Percentiles rank a stretch among this genome's conserved stretches.
These are phyloP conservation scores for Lithodes maja DNA, from an alignment of 2,888 invertebrate species.

Conservation along the genomic window DNA sequence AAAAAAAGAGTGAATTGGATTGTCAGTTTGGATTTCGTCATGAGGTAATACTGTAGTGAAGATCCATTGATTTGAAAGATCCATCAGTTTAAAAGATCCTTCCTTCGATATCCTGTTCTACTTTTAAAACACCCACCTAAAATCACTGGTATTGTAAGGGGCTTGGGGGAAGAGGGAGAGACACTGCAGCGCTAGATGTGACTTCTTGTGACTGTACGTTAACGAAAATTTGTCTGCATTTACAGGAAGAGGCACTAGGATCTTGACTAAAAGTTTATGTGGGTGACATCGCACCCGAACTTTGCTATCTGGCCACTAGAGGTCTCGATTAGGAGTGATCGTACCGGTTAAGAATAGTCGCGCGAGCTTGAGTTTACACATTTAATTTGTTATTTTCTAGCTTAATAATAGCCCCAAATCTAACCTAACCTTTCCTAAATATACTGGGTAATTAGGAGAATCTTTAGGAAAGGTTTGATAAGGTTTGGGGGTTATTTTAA, in stretches of 20 bases:
- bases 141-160: background rate
- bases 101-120: background rate
- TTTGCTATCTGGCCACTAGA: constrained; percentile 34
- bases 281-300: constrained; percentile 38
- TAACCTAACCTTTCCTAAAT: too few species aligned
- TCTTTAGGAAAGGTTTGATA: too few species aligned
- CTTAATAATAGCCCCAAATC: too few species aligned
- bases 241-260: constrained; percentile 54
- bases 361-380: too few species aligned
- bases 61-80: background rate
- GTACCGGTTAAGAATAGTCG: too few species aligned
- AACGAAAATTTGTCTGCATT: constrained; percentile 26
- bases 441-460: too few species aligned
- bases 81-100: background rate
- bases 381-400: too few species aligned
- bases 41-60: background rate
- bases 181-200: constrained; percentile 13
- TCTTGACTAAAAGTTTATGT: constrained; percentile 37
- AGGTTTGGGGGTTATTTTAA: too few species aligned
- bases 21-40: constrained; percentile 11
- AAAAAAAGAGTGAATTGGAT: background rate
- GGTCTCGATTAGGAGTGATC: constrained; percentile 5
- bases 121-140: background rate
- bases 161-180: constrained; percentile 19
- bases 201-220: constrained; percentile 29